Evolutionary conservation across 2,113 vertebrate genomes (phyloP).

Genomic region (Pomatostomus ruficeps): DNA sequence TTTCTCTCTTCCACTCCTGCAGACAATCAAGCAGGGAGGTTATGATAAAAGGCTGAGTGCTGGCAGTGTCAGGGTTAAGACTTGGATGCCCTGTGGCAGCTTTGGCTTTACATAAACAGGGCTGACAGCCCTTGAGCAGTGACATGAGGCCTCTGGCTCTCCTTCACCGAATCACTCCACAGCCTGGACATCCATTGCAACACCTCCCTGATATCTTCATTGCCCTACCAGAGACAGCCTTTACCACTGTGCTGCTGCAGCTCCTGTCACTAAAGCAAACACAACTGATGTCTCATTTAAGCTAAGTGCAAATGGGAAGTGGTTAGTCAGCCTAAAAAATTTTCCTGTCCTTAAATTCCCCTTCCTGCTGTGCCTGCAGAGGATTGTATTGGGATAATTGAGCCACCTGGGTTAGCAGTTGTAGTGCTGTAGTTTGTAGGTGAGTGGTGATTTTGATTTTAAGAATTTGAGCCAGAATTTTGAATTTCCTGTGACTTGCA

Average conservation of each 20-base stretch:
- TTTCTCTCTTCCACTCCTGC: background rate
- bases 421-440: rapidly evolving
- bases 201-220: constrained; percentile 6
- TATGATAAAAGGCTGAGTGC: background rate
- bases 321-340: background rate
- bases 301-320: background rate
- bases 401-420: background rate
- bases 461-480: background rate
- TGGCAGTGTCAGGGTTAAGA: background rate
- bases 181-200: background rate
- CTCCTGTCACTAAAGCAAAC: background rate
- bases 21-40: background rate
- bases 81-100: background rate
- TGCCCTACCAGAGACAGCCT: background rate
- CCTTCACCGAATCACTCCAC: background rate
- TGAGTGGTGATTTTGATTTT: background rate
- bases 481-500: background rate
- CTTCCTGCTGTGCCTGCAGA: background rate
- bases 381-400: background rate
- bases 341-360: background rate
- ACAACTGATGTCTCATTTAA: constrained; percentile 1
- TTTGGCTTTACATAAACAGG: background rate
- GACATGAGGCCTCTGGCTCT: background rate
- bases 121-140: background rate
- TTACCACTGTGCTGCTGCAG: background rate